Base-by-base conservation (phyloP, 2,888 invertebrate species). In the Andrena hattorfiana region DNA sequence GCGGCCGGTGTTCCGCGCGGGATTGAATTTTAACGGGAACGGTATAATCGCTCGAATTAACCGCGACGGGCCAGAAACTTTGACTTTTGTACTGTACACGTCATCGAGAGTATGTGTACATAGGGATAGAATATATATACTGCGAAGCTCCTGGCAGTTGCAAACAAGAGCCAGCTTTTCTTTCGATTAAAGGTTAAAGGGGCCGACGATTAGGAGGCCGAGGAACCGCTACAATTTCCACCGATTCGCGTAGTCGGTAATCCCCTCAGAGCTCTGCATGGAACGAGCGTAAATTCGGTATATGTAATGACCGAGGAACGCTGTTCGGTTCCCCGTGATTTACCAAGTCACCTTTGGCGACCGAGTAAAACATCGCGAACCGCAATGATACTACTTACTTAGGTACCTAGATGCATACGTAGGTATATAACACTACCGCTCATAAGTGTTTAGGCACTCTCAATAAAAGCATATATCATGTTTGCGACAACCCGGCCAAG, bases 311-410 rank as follows among this genome's bases (percentile, higher is more conserved):
- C 77, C 84, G 77, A 70, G 77, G 72, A 75, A 78, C 79, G 85
- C 85, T 82, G 88, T 86, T 86, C 89, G 86, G 85, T 89, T 83
- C 82, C 83, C 70, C 82, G 83, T 90, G 92, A 92, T 92, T 92
- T 91, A 90, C 89, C 86, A 83, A 89, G 85, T 87, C 86, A 85
- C 89, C 87, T 91, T 86, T 69, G 71, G 79, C 89, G 85, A 83
- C 85, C 85, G 77, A 80, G 86, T 86, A 90, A 91, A 92, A 91
- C 89, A 90, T 88, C 80, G 77, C 49, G 70, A 75, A 77, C 80
- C 86, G 83, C 81, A 81, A 87, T 85, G 42, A 13, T 42, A 42
- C 42, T 42, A 42, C 42, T 42, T 42, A 42, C 4, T 42, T 42
- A 13, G 13, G 10, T 42, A 42, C 13, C 13, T 42, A 42, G 3